Evolutionary conservation across 2,797 vertebrate genomes (phyloP), one percentile per base, ranked within the genome.

Genomic region (Lepus oiostolus): DNA sequence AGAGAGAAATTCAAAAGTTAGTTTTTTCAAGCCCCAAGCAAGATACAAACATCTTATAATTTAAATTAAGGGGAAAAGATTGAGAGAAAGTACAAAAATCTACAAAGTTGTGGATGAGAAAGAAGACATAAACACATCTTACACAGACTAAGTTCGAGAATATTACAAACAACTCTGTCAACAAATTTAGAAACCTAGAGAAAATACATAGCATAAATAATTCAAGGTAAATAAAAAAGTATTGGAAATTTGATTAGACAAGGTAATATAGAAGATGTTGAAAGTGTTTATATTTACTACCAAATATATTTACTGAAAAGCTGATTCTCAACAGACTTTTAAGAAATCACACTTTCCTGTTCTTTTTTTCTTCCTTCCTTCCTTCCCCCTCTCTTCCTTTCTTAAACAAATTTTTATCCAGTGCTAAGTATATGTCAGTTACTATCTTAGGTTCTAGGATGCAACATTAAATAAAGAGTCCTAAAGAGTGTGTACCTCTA

Each of bases 1-100:
- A 81, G 21, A 87, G 22, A 77, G 38, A 88, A 88, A 68, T 63
- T 63, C 4, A 88, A 92, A 95, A 92, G 4, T 32, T 68, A 17
- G 4, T 76, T 79, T 30, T 91, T 72, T 88, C 50, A 81, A 82
- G 65, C 4, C 13, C 42, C 10, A 12, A 82, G n/a, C 35, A 86
- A 79, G 13, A 86, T 4, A 95, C 24, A 83, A 89, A 22, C 2
- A 79, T 85, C 10, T 87, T 72, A 52, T 32, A 70, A 87, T 91
- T 6, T 17, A 96, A 93, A 88, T 68, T 63, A 85, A 84, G 26
- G 10, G 5, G 26, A 2, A 26, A 28, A 38, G 70, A 60, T 32
- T 24, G 35, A 75, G 19, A 52, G 2, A 74, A 67, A 62, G 12
- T n/a, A 13, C 14, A 60, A 93, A 91, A 81, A 28, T 75, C n/a